Base-by-base conservation (phyloP, 1,140 invertebrate genomes). In the Aphis gossypii region DNA sequence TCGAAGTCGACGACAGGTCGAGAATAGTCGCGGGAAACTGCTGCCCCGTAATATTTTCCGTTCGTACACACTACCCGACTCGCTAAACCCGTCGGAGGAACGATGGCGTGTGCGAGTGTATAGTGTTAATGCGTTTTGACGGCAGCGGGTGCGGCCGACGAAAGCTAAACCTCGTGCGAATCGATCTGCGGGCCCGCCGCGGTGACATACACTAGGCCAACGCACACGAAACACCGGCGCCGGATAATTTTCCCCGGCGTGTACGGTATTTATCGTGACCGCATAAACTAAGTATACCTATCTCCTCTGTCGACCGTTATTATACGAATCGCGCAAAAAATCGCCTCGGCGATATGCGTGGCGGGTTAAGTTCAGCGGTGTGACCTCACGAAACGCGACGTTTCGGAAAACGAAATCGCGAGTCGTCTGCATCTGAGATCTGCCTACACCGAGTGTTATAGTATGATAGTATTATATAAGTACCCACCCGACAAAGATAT, bases 251-350 rank as follows among this genome's bases (percentile, higher is more conserved):
- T 88, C n/a, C 25, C 8, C 18, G 25, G 38, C 38, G 44, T 18
- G 60, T 35, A 92, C 91, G 46, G 11, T 92, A 83, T 48, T 82
- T 92, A 92, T 83, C 21, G 91, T 92, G 25, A 35, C 38, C 7
- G 2, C 1, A 35, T 51, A 41, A 41, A 41, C 2, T 41, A n/a
- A n/a, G n/a, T n/a, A 41, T 41, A 41, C 38, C 38, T 41, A 41
- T 41, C 1, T 41, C 1, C 48, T 35, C 9, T n/a, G 35, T 23
- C 44, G n/a, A 30, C 84, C 44, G 84, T 30, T 87, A 87, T 44
- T 25, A n/a, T 25, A n/a, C 5, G 9, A 20, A 6, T 48, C 18
- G 20, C 18, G 20, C 20, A 7, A 38, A 11, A 7, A 38, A 11
- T 20, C 4, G 30, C 46, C 8, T 21, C 6, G 23, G 2, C 18